phyloP scores from a whole-genome alignment of 2,797 vertebrate genomes.

The Acrossocheilus wenchowensis region DNA sequence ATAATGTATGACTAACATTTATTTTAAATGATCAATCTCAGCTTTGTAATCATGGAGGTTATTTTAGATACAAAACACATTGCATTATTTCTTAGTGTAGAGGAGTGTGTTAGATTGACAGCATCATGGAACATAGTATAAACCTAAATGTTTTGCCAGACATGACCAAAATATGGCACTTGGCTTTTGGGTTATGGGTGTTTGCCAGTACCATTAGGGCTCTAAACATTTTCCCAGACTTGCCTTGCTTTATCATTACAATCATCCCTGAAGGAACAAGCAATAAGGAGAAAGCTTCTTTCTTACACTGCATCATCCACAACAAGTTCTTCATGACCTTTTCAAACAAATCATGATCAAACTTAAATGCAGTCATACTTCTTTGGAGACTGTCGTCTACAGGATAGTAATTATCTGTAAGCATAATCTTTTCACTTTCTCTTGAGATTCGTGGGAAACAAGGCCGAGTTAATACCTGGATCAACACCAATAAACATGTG shows the following conservation, averaged over 20 bases:
- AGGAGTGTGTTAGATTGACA: slow-evolving; percentile 1
- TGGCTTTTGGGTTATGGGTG: slow-evolving; percentile 46
- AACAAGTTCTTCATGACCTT: neutral
- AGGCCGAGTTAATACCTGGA: slow-evolving; percentile 44
- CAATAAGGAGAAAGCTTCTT: slow-evolving; percentile 1
- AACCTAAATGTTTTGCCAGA: neutral
- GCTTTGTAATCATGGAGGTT: neutral
- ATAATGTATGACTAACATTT: neutral
- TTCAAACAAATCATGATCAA: slow-evolving; percentile 5
- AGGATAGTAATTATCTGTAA: neutral
- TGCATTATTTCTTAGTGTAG: neutral
- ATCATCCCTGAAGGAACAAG: slow-evolving; percentile 31
- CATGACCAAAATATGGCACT: slow-evolving; percentile 25
- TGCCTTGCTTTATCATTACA: slow-evolving; percentile 39
- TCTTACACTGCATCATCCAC: slow-evolving; percentile 14
- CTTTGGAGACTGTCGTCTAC: neutral
- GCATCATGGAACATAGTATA: neutral
- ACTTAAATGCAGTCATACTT: neutral
- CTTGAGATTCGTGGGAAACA: slow-evolving; percentile 44
- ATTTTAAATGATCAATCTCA: neutral
- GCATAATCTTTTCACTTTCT: slow-evolving; percentile 15
- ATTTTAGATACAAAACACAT: neutral
- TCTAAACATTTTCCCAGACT: slow-evolving; percentile 42
- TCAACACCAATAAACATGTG: slow-evolving; percentile 49
- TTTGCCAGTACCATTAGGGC: slow-evolving; percentile 42